Percentiles rank a stretch among this genome's conserved stretches.
phyloP scores from a whole-genome alignment of 2,888 invertebrate genomes.

The Sisyra terminalis region DNA sequence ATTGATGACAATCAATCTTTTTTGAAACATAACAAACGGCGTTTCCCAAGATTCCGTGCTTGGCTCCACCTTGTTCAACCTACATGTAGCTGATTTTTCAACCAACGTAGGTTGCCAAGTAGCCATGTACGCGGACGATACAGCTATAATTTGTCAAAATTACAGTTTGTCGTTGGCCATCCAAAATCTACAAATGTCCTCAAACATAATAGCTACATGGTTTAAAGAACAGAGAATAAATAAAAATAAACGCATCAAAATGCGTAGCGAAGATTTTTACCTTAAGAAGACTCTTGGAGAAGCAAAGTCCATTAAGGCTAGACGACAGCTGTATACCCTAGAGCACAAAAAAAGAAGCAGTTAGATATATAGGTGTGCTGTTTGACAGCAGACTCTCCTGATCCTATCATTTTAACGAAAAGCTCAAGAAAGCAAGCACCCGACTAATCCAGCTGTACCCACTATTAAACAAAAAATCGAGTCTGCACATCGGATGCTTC shows the following conservation, averaged over 20 bases:
- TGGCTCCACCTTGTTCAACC: slow-evolving; percentile 12
- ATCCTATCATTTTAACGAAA: not conserved
- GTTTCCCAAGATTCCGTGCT: slow-evolving; percentile 15
- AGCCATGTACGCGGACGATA: slow-evolving; percentile 11
- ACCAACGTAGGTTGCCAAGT: slow-evolving; percentile 8
- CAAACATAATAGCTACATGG: not conserved
- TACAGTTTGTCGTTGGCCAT: too few relatives aligned
- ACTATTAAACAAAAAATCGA: not conserved
- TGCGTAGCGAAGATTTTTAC: slow-evolving; percentile 9
- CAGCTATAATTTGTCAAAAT: slow-evolving; percentile 6
- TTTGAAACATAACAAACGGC: slow-evolving; percentile 12
- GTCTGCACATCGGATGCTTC: not conserved
- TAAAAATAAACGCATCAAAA: slow-evolving; percentile 10
- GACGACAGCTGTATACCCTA: not conserved
- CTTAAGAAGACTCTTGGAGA: not conserved
- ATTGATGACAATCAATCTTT: too few relatives aligned
- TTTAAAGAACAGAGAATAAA: slow-evolving; percentile 10
- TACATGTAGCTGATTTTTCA: slow-evolving; percentile 14
- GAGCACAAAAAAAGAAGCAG: not conserved
- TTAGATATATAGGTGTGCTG: slow-evolving; percentile 1
- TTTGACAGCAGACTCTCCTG: slow-evolving; percentile 2
- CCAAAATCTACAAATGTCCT: too few relatives aligned
- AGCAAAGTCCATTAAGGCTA: not conserved
- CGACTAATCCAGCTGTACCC: not conserved
- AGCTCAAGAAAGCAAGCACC: not conserved